Conservation (phyloP, 2,888 invertebrate genomes). For the Phasia obesa region DNA sequence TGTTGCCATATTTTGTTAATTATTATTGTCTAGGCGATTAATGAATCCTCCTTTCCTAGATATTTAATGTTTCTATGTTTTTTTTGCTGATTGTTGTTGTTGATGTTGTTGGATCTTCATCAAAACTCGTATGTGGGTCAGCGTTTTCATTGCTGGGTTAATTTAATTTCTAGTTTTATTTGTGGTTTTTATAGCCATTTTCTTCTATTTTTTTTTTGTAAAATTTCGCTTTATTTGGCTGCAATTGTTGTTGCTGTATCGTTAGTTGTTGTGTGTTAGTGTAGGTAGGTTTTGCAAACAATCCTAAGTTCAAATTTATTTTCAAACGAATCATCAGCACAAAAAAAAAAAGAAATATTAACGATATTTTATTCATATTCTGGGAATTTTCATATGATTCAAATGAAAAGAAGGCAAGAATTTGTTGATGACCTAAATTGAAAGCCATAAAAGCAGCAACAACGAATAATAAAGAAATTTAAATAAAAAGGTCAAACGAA, state of each 20-base stretch:
- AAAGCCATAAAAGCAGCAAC: neutral
- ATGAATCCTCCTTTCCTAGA: slow-evolving; percentile 49
- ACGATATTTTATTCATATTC: slow-evolving; percentile 44
- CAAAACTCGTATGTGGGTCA: slow-evolving; percentile 55
- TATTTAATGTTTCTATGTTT: slow-evolving; percentile 5
- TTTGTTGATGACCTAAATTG: slow-evolving; percentile 44
- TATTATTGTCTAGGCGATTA: slow-evolving; percentile 46
- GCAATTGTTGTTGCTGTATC: slow-evolving; percentile 16
- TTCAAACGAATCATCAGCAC: slow-evolving; percentile 35
- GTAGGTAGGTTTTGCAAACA: slow-evolving; percentile 51
- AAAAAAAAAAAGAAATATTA: slow-evolving; percentile 14
- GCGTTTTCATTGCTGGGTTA: slow-evolving; percentile 55
- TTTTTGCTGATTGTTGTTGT: slow-evolving; percentile 6
- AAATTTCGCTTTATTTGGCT: slow-evolving; percentile 9
- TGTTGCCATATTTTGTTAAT: neutral
- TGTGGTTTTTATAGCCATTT: slow-evolving; percentile 27
- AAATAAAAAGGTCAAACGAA: slow-evolving; percentile 17
- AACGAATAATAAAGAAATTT: slow-evolving; percentile 11
- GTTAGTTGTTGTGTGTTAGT: slow-evolving; percentile 2
- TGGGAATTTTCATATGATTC: slow-evolving; percentile 42
- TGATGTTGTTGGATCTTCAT: slow-evolving; percentile 18
- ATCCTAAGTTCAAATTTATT: slow-evolving; percentile 55
- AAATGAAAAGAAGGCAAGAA: slow-evolving; percentile 31
- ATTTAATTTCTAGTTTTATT: slow-evolving; percentile 58
- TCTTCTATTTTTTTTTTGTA: neutral